These are phyloP conservation scores for Pristionchus japonicus DNA, from an alignment of 2,888 invertebrate species.

Conservation along the genomic window DNA sequence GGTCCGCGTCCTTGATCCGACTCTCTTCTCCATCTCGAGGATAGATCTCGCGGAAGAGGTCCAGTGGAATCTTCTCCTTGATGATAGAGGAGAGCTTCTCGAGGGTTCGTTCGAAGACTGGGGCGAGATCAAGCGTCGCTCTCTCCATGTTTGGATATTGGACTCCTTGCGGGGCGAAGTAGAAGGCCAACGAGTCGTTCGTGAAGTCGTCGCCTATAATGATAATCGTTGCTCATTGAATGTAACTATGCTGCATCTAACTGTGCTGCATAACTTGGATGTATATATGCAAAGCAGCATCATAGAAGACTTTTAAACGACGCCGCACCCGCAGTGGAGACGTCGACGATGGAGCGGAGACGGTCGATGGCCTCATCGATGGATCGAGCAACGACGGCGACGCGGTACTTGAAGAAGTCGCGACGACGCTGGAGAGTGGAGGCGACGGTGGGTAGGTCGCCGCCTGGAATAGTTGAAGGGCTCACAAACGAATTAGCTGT, in stretches of 20 bases:
- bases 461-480: neutral
- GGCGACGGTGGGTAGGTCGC: constrained; percentile 44
- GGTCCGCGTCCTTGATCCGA: constrained; percentile 40
- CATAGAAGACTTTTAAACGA: too few species aligned
- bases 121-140: neutral
- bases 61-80: neutral
- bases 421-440: constrained; percentile 54
- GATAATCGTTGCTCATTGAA: too few species aligned
- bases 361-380: constrained; percentile 49
- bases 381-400: constrained; percentile 47
- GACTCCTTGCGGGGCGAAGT: constrained; percentile 70
- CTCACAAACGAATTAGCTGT: too few species aligned
- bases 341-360: constrained; percentile 1
- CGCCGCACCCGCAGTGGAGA: too few species aligned
- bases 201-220: neutral
- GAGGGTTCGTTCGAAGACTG: constrained; percentile 47
- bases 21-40: constrained; percentile 18
- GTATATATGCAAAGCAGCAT: too few species aligned
- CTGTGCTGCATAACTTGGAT: too few species aligned
- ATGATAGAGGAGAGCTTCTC: constrained; percentile 43
- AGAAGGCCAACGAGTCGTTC: constrained; percentile 59
- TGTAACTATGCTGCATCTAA: too few species aligned
- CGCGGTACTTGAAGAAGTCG: constrained; percentile 53
- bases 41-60: constrained; percentile 15
- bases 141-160: constrained; percentile 64